Conservation (phyloP, 2,797 vertebrate species). For the Crocodylus rhombifer region DNA sequence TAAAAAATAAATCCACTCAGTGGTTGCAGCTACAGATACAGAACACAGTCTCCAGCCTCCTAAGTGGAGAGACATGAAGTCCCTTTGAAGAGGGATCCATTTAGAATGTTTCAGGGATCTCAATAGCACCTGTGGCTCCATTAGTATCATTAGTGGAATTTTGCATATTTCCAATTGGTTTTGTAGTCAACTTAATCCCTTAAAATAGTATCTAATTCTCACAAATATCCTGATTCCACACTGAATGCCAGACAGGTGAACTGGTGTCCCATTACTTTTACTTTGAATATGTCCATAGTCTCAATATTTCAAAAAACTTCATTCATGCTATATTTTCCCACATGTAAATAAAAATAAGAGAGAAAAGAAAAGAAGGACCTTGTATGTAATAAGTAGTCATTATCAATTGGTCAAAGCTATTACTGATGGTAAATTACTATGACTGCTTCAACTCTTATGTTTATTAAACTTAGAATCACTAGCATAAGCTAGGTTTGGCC, state of each 20-base stretch:
- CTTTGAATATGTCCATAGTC: not conserved
- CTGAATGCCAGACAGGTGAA: not conserved
- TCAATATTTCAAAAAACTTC: not conserved
- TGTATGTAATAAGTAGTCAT: not conserved
- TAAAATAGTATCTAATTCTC: not conserved
- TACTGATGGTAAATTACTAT: constrained; percentile 9
- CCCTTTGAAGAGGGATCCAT: too few species aligned
- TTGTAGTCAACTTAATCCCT: too few species aligned
- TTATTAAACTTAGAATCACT: constrained; percentile 35
- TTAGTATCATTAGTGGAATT: not conserved
- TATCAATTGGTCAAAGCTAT: not conserved
- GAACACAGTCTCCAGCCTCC: not conserved
- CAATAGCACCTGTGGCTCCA: not conserved
- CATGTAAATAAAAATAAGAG: too few species aligned
- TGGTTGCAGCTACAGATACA: not conserved
- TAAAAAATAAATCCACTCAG: not conserved
- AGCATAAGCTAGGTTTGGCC: not conserved
- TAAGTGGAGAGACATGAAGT: too few species aligned
- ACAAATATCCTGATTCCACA: not conserved
- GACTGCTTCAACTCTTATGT: not conserved
- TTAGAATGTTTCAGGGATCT: not conserved
- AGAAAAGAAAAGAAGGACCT: not conserved
- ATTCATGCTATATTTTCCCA: too few species aligned
- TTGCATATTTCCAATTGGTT: not conserved
- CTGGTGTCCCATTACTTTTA: not conserved